Evolutionary conservation across 2,888 invertebrate species (phyloP).

Genomic region (Pristionchus exspectatus): DNA sequence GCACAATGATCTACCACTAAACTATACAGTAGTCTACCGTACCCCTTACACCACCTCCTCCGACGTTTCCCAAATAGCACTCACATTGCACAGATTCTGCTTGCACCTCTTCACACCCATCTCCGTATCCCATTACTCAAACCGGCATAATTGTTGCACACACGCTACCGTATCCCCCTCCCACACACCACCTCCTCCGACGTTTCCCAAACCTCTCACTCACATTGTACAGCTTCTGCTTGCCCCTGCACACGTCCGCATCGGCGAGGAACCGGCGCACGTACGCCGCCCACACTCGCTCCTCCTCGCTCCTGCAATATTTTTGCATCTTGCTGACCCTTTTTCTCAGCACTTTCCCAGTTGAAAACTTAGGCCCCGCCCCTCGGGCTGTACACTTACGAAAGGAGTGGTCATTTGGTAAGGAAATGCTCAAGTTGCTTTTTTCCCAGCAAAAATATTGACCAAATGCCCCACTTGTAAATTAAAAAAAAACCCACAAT

Average conservation of each 20-base stretch:
- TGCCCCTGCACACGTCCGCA: background rate
- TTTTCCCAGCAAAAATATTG: no score
- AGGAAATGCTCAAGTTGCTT: no score
- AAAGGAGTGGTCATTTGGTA: no score
- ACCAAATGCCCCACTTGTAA: background rate
- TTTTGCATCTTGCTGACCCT: no score
- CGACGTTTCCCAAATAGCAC: no score
- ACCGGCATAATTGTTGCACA: background rate
- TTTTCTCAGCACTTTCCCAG: no score
- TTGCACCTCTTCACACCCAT: background rate
- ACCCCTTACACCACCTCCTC: no score
- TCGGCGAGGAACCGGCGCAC: background rate
- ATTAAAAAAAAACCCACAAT: no score
- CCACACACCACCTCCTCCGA: no score
- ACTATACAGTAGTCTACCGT: no score
- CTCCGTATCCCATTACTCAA: background rate
- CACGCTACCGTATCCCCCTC: background rate
- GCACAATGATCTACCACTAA: background rate
- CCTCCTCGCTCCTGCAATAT: background rate
- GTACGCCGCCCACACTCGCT: background rate
- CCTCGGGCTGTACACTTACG: no score
- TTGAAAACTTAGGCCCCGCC: no score
- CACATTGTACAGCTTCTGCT: background rate
- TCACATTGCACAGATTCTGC: background rate
- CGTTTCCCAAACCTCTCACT: background rate